Conservation (phyloP, 2,797 vertebrate species). For the Cossypha niveicapilla region DNA sequence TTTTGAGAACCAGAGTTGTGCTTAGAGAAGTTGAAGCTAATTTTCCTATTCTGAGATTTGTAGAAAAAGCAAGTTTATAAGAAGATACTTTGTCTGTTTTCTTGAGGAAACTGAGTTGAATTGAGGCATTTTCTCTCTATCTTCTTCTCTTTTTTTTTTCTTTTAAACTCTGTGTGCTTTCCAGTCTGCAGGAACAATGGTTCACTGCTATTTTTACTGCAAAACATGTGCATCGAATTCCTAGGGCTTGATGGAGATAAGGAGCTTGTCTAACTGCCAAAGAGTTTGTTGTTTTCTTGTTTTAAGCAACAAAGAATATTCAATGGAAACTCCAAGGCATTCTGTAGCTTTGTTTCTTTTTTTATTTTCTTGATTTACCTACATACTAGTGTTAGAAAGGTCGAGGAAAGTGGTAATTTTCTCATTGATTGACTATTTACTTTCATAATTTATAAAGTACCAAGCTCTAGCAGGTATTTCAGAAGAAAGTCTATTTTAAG, state of each 20-base stretch:
- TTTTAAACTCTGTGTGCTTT: not conserved
- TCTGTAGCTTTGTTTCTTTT: not conserved
- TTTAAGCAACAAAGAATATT: not conserved
- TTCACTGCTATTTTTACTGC: constrained; percentile 15
- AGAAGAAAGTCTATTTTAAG: not conserved
- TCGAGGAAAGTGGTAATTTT: not conserved
- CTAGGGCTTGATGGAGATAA: constrained; percentile 7
- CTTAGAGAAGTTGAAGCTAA: not conserved
- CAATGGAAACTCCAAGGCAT: not conserved
- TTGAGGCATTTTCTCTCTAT: not conserved
- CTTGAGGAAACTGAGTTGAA: not conserved
- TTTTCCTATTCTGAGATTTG: not conserved
- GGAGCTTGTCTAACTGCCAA: not conserved
- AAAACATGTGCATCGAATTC: not conserved
- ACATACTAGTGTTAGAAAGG: not conserved
- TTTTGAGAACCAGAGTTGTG: not conserved
- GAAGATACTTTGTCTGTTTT: not conserved
- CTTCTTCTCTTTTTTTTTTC: not conserved
- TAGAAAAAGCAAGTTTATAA: not conserved
- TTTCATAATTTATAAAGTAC: not conserved
- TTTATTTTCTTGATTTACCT: not conserved
- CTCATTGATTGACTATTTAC: not conserved
- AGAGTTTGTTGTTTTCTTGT: not conserved
- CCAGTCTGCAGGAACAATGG: not conserved
- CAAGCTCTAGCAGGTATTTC: not conserved